Evolutionary conservation across 2,888 invertebrate species (phyloP), one percentile per base, ranked within the genome.

Genomic region (Tillus elongatus): DNA sequence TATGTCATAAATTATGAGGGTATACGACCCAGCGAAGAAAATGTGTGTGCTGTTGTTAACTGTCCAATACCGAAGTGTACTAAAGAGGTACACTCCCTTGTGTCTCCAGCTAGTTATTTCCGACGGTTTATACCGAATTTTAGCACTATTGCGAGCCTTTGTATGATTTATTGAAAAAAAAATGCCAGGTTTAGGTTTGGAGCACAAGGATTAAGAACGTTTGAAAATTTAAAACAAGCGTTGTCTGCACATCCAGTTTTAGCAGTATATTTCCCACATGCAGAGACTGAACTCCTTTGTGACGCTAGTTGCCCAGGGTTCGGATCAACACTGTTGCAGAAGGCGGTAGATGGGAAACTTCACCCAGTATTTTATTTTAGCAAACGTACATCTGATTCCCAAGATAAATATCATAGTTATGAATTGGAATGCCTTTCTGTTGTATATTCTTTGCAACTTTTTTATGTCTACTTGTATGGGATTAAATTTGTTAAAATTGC

Each of bases 231-330:
- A 15, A 54, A 56, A 40, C 13, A 3, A 4, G 32, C 35, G 13
- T 40, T 58, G 15, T 24, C 36, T 3, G 15, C 33, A 4, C 28
- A 45, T 27, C 58, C 56, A 10, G 44, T 56, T 14, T 44, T 60
- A 13, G 35, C 42, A 4, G 40, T 60, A 9, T 64, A 56, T 37
- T 46, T 51, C 15, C 53, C 53, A 1, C 28, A 36, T 4, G 39
- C 44, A 15, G 45, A 51, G 16, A 61, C 59, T 1, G 51, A 62
- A 38, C 35, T 61, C 19, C 59, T 60, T 35, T 57, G 56, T 12
- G 59, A 62, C 40, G 60, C 56, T 1, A 54, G 53, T 33, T 36
- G 48, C 1, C 9, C 39, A 3, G 59, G 58, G 1, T 58, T 46
- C 36, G n/a, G n/a, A n/a, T n/a, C n/a, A n/a, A n/a, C n/a, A n/a